phyloP scores from a whole-genome alignment of 2,888 invertebrate genomes.

The Ectropis crepuscularia region DNA sequence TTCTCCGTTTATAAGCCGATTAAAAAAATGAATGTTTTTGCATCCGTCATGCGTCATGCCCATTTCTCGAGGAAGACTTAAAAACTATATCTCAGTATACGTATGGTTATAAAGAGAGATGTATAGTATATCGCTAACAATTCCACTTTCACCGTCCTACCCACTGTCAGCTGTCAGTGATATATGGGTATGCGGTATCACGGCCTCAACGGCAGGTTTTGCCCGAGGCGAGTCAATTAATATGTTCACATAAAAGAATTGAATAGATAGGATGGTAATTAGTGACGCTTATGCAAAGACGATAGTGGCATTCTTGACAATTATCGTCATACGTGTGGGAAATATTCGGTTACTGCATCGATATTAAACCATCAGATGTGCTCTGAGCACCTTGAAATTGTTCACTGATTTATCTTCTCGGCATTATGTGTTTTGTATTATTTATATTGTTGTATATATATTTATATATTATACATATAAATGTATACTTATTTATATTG shows the following conservation, averaged over 20 bases:
- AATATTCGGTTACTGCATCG: constrained; percentile 13
- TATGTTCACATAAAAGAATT: constrained; percentile 41
- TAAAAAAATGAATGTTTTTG: no score
- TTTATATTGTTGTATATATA: no score
- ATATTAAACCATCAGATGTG: no score
- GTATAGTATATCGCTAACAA: constrained; percentile 35
- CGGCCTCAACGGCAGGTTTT: constrained; percentile 37
- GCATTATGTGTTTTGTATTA: no score
- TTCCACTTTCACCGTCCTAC: constrained; percentile 51
- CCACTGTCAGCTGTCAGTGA: constrained; percentile 46
- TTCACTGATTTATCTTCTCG: no score
- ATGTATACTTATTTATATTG: no score
- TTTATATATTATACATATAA: no score
- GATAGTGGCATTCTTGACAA: constrained; percentile 30
- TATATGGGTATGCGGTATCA: constrained; percentile 46
- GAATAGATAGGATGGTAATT: constrained; percentile 43
- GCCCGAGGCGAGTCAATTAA: constrained; percentile 45
- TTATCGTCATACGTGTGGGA: constrained; percentile 31
- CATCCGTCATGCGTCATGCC: no score
- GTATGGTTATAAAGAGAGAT: not conserved
- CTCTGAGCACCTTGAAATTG: no score
- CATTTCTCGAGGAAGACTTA: no score
- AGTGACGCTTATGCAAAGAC: constrained; percentile 36
- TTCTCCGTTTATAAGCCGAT: no score
- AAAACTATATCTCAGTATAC: no score